A percentile compares a stretch with the other conserved stretches of the same genome.
Conservation (phyloP, 2,797 vertebrate species). For the Lepidocolaptes lacrymiger region DNA sequence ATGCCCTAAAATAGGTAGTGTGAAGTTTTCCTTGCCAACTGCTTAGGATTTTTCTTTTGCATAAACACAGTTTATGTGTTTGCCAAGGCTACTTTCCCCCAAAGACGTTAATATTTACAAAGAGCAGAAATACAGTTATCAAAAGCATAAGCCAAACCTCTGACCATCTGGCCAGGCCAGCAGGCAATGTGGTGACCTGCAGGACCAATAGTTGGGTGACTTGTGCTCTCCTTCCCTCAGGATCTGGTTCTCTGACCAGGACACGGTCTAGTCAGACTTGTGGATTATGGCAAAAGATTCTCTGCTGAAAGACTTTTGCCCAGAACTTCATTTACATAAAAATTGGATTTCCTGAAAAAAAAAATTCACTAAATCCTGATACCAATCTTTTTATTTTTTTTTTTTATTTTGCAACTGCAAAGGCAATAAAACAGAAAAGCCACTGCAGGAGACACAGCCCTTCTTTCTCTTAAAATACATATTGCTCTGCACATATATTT, state of each 20-base stretch:
- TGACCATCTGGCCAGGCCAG: background rate
- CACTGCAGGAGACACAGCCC: background rate
- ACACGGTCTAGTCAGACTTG: fast-evolving
- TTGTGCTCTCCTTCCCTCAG: background rate
- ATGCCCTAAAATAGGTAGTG: background rate
- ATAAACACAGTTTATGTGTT: background rate
- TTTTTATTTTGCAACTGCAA: background rate
- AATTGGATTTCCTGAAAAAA: background rate
- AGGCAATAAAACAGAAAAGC: background rate
- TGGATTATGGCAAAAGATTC: background rate
- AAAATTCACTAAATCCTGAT: background rate
- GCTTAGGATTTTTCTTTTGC: background rate
- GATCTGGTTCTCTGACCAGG: background rate
- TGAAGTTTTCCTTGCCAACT: background rate
- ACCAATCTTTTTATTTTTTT: background rate
- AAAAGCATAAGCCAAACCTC: background rate
- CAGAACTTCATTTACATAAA: background rate
- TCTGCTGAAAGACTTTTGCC: background rate
- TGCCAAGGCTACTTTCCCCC: background rate
- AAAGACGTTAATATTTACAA: background rate
- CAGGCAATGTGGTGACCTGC: fast-evolving
- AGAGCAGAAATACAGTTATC: background rate
- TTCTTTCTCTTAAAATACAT: background rate
- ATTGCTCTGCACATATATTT: background rate
- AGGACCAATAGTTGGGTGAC: background rate